A percentile compares a stretch with the other conserved stretches of the same genome.
Conservation (phyloP, 2,797 vertebrate species). For the Cossypha heuglini region DNA sequence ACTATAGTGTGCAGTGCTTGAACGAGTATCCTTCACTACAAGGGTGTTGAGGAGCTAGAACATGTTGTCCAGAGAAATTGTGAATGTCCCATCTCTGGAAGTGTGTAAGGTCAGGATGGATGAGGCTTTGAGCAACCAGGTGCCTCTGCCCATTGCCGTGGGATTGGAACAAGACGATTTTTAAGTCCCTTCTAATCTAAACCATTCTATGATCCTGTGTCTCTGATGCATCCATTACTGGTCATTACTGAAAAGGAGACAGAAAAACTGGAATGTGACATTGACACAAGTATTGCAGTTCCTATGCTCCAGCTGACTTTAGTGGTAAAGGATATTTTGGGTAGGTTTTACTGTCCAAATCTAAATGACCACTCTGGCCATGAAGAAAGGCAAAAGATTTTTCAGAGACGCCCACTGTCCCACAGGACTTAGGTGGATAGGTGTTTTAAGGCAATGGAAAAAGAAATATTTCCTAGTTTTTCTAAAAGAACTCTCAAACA, state of each 20-base stretch:
- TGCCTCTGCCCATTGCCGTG: neutral
- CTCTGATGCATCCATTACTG: neutral
- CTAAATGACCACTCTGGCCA: neutral
- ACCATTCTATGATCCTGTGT: neutral
- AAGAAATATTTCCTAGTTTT: neutral
- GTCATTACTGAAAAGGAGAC: neutral
- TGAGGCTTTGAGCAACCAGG: neutral
- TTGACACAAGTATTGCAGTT: neutral
- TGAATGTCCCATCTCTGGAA: neutral
- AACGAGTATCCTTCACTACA: accelerated
- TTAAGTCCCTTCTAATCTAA: neutral
- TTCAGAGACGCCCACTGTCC: neutral
- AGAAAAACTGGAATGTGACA: neutral
- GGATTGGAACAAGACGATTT: neutral
- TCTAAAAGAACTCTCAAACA: neutral
- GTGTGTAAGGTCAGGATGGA: neutral
- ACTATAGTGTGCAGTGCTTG: neutral
- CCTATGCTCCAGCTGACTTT: neutral
- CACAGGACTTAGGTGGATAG: neutral
- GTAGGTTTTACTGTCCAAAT: neutral
- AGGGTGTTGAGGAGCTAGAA: neutral
- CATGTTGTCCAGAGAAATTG: neutral
- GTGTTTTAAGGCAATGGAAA: neutral
- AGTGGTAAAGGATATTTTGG: neutral
- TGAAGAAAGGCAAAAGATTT: neutral